Conservation (phyloP, 1,140 invertebrate species). For the Magallana angulata region DNA sequence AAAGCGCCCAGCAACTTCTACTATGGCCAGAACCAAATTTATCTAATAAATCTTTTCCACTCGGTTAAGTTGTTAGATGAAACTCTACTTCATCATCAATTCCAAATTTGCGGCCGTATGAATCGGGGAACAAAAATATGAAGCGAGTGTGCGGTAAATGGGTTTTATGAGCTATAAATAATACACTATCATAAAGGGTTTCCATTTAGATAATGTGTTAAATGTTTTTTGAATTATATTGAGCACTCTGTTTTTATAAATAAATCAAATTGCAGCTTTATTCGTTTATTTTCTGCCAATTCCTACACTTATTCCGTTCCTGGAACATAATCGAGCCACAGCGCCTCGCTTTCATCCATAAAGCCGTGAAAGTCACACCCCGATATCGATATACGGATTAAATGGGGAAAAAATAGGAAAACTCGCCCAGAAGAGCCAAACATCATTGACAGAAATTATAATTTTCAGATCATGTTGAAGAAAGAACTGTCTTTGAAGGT, state of each 20-base stretch:
- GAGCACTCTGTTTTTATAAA: conserved; percentile 22
- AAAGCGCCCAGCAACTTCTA: neutral
- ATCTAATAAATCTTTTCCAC: conserved; percentile 41
- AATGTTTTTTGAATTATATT: conserved; percentile 41
- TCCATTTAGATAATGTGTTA: conserved; percentile 54
- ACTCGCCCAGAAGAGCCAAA: neutral
- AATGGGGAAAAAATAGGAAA: conserved; percentile 20
- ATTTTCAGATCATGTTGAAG: neutral
- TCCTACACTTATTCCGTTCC: neutral
- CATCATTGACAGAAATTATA: neutral
- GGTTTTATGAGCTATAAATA: conserved; percentile 51
- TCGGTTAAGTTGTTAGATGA: conserved; percentile 35
- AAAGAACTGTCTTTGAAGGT: too few species aligned
- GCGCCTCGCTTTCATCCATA: neutral
- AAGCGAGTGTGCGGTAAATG: conserved; percentile 51
- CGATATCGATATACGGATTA: neutral
- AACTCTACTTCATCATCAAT: conserved; percentile 19
- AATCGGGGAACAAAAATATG: conserved; percentile 31
- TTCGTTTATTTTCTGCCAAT: conserved; percentile 34
- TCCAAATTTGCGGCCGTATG: neutral
- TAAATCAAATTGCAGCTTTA: conserved; percentile 38
- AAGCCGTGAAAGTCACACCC: conserved; percentile 8
- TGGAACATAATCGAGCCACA: neutral
- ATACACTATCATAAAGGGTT: conserved; percentile 35
- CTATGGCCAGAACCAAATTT: neutral